Percentiles rank a stretch among this genome's conserved stretches.
Evolutionary conservation across 2,113 vertebrate species (phyloP).

Genomic region (Corapipo altera): DNA sequence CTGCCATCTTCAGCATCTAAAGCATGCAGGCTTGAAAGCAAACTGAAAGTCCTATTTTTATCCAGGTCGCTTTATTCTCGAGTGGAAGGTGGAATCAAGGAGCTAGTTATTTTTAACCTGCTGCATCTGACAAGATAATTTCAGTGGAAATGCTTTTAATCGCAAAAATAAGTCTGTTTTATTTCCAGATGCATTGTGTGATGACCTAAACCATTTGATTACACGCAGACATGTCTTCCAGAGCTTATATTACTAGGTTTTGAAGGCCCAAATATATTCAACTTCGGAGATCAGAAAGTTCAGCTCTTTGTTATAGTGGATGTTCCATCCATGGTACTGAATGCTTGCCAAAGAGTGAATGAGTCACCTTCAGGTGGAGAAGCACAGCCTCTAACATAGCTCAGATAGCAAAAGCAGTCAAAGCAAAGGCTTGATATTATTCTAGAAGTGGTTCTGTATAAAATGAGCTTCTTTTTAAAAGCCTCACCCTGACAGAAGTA

Average conservation of each 20-base stretch:
- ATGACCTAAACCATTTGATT: constrained; percentile 41
- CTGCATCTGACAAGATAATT: constrained; percentile 59
- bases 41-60: constrained; percentile 49
- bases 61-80: constrained; percentile 47
- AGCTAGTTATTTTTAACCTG: constrained; percentile 65
- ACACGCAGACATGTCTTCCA: background rate
- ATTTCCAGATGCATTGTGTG: constrained; percentile 50
- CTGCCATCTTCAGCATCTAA: background rate
- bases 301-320: constrained; percentile 16
- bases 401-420: background rate
- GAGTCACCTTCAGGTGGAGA: background rate
- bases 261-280: constrained; percentile 12
- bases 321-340: background rate
- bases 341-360: background rate
- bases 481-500: background rate
- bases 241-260: constrained; percentile 13
- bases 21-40: constrained; percentile 34
- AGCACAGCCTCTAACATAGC: background rate
- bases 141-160: constrained; percentile 53
- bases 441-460: background rate
- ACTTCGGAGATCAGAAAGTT: constrained; percentile 12
- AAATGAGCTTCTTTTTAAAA: background rate
- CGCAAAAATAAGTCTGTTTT: constrained; percentile 44
- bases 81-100: constrained; percentile 49
- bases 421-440: background rate